Percentiles rank a stretch among this genome's conserved stretches.
Conservation (phyloP, 2,797 vertebrate genomes). For the Manis pentadactyla region DNA sequence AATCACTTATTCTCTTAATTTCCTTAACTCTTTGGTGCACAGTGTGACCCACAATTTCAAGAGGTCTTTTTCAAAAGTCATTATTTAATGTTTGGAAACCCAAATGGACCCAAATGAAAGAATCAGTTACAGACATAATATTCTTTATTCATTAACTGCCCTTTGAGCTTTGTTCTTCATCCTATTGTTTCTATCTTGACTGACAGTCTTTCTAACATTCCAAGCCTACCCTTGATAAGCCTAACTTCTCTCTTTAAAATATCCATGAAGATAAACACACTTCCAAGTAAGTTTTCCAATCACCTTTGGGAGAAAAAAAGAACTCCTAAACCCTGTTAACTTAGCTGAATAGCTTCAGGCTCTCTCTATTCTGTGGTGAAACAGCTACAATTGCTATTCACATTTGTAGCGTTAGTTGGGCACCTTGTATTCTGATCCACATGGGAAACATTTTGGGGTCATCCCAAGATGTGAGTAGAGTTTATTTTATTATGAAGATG, state of each 20-base stretch:
- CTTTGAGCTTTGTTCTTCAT: background rate
- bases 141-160: background rate
- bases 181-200: background rate
- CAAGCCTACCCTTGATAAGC: background rate
- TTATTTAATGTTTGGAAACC: background rate
- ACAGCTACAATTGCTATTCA: rapidly evolving
- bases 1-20: background rate
- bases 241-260: background rate
- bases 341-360: background rate
- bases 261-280: background rate
- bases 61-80: background rate
- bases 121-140: background rate
- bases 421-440: background rate
- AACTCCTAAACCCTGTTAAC: background rate
- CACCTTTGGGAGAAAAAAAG: background rate
- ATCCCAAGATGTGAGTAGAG: background rate
- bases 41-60: background rate
- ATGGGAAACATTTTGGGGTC: background rate
- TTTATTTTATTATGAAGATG: background rate
- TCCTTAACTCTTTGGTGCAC: background rate
- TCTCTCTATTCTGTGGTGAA: background rate
- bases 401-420: background rate
- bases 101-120: background rate
- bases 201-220: background rate
- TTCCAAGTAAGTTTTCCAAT: background rate